Evolutionary conservation across 2,888 invertebrate genomes (phyloP).

Genomic region (Myathropa florea): DNA sequence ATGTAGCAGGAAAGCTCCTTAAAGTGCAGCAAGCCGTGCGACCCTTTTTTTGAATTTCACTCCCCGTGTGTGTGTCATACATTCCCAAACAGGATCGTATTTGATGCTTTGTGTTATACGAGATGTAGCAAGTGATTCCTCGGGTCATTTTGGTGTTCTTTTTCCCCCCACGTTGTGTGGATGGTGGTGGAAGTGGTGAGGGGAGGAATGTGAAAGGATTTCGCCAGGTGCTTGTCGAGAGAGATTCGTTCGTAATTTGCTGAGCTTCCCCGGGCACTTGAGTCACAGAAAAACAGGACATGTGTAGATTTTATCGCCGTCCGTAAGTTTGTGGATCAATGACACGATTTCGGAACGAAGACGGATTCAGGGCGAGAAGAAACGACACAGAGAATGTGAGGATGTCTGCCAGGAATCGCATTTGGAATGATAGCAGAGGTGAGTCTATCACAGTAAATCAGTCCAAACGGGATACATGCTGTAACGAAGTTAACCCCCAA

Average conservation of each 20-base stretch:
- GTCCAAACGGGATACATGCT: conserved; percentile 32
- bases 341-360: conserved; percentile 41
- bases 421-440: conserved; percentile 39
- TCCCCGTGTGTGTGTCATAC: conserved; percentile 43
- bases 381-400: not conserved
- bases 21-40: conserved; percentile 64
- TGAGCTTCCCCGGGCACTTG: conserved; percentile 29
- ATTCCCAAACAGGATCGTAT: conserved; percentile 36
- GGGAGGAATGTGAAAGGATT: conserved; percentile 34
- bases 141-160: conserved; percentile 42
- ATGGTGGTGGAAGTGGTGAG: conserved; percentile 38
- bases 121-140: conserved; percentile 59
- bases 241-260: conserved; percentile 64
- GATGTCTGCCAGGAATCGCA: no score
- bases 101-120: conserved; percentile 46
- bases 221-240: conserved; percentile 65
- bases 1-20: conserved; percentile 29
- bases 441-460: conserved; percentile 50
- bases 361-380: not conserved
- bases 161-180: not conserved
- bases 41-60: conserved; percentile 1
- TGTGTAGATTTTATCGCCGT: conserved; percentile 65
- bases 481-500: conserved; percentile 52
- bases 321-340: conserved; percentile 60
- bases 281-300: conserved; percentile 16